Percentiles rank a stretch among this genome's conserved stretches.
Conservation (phyloP, 92 coral and sea anemone genomes). For the Ricordea florida region DNA sequence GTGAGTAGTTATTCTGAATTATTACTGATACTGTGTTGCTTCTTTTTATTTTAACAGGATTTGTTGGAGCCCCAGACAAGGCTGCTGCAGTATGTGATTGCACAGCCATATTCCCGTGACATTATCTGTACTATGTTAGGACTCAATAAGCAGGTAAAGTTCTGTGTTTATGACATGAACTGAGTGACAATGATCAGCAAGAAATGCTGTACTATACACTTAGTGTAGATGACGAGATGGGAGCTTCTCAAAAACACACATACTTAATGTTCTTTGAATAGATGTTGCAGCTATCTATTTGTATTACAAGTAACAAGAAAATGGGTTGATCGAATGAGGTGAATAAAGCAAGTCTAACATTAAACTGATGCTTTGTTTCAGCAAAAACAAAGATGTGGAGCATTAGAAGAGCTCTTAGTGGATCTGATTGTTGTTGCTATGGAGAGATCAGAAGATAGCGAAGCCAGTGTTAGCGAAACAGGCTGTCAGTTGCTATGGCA, state of each 20-base stretch:
- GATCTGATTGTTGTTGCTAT: constrained; percentile 91
- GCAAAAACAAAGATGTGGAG: constrained; percentile 90
- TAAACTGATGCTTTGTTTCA: constrained; percentile 21
- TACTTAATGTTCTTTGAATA: neutral
- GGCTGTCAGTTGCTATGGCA: constrained; percentile 94
- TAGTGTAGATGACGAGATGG: neutral
- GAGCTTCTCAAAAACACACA: neutral
- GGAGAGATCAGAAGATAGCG: constrained; percentile 89
- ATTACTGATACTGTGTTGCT: neutral
- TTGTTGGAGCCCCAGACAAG: constrained; percentile 75
- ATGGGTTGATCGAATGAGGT: neutral
- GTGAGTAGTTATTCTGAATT: neutral
- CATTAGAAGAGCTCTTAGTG: constrained; percentile 87
- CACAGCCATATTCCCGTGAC: constrained; percentile 96
- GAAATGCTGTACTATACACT: no score
- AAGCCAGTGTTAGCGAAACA: constrained; percentile 65
- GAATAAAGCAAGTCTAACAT: neutral
- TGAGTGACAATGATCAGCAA: no score
- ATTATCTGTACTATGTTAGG: constrained; percentile 85
- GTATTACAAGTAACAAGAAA: neutral
- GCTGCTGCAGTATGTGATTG: constrained; percentile 83
- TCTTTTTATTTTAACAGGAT: constrained; percentile 32
- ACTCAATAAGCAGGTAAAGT: constrained; percentile 86
- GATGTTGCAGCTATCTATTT: neutral
- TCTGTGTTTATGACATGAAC: no score